Evolutionary conservation across 2,888 invertebrate species (phyloP).

Genomic region (Lamproptera curius): DNA sequence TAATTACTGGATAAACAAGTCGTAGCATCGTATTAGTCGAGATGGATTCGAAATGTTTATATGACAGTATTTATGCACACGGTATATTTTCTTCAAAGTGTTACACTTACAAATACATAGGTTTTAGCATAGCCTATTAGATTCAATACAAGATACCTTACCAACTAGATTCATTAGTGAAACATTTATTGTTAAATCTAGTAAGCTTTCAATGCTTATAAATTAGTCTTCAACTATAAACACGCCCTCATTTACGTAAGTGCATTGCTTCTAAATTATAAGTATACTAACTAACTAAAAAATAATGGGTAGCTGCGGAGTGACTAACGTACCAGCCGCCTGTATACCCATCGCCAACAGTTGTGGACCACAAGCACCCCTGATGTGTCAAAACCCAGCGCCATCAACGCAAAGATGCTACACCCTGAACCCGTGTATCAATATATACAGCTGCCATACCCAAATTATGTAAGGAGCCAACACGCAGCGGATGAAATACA

Average conservation of each 20-base stretch:
- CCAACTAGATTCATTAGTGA: slow-evolving; percentile 11
- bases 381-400: slow-evolving; percentile 36
- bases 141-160: not conserved
- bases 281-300: slow-evolving; percentile 1
- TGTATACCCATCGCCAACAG: slow-evolving; percentile 16
- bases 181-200: not conserved
- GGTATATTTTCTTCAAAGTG: no score
- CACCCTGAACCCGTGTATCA: slow-evolving; percentile 60
- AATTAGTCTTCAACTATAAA: not conserved
- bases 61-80: no score
- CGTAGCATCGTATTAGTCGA: no score
- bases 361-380: slow-evolving; percentile 25
- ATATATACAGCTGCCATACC: slow-evolving; percentile 69
- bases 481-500: slow-evolving; percentile 1
- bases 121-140: not conserved
- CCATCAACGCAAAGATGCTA: slow-evolving; percentile 42
- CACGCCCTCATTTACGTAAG: slow-evolving; percentile 14
- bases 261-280: slow-evolving; percentile 9
- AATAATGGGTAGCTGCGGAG: slow-evolving; percentile 19
- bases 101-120: no score
- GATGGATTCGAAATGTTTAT: no score
- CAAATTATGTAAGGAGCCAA: slow-evolving; percentile 52
- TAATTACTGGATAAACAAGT: no score
- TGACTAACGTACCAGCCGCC: slow-evolving; percentile 14
- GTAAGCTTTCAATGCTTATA: slow-evolving; percentile 13